phyloP scores from a whole-genome alignment of 2,888 invertebrate species.

The Eilema sororculum region DNA sequence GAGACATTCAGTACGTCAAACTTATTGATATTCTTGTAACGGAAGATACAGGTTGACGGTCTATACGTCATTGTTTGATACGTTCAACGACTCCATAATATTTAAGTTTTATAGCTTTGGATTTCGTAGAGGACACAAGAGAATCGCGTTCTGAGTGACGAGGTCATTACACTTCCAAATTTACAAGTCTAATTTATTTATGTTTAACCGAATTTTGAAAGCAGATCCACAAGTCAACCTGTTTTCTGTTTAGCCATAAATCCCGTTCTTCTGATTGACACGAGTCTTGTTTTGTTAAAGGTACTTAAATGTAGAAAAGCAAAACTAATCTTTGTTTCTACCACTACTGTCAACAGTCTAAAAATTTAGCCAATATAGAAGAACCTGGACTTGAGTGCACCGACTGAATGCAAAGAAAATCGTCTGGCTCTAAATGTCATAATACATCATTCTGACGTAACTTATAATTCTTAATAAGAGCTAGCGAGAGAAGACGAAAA shows the following conservation, averaged over 20 bases:
- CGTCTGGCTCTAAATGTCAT: no score
- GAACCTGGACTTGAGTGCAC: no score
- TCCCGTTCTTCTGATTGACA: no score
- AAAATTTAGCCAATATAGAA: no score
- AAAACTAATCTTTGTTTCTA: no score
- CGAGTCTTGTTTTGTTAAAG: no score
- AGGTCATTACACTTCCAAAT: conserved; percentile 12
- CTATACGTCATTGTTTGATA: conserved; percentile 10
- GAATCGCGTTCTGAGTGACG: neutral
- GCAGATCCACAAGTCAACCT: neutral
- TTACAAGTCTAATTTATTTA: conserved; percentile 3
- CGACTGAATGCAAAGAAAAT: no score
- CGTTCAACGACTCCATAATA: conserved; percentile 5
- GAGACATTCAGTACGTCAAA: neutral
- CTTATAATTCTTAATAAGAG: no score
- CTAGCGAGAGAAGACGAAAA: no score
- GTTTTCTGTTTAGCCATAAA: neutral
- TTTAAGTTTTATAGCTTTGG: conserved; percentile 1
- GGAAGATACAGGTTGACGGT: neutral
- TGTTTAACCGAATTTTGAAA: neutral
- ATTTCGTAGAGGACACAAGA: neutral
- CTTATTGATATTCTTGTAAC: conserved; percentile 12
- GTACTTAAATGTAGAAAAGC: no score
- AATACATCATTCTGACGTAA: no score
- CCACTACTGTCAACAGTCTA: no score